These are phyloP conservation scores for Heliconius himera DNA, from an alignment of 1,140 invertebrate species.

Conservation along the genomic window DNA sequence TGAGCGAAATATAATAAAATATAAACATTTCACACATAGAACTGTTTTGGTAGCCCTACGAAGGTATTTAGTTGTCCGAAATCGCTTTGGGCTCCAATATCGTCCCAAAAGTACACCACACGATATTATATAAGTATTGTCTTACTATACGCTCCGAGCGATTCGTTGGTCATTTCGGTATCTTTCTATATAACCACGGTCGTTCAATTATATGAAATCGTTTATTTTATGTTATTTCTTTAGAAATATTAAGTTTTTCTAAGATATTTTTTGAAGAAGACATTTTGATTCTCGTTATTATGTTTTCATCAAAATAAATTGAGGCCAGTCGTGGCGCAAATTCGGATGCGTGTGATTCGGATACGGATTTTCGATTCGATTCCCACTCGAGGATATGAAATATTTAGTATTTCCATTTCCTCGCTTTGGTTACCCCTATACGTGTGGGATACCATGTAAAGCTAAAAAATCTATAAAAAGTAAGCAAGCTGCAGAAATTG, in stretches of 20 bases:
- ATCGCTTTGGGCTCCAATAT: slow-evolving; percentile 8
- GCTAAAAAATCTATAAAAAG: too few relatives aligned
- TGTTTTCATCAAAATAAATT: background rate
- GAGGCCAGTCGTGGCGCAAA: too few relatives aligned
- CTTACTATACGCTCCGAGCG: background rate
- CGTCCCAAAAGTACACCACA: slow-evolving; percentile 1
- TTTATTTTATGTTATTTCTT: background rate
- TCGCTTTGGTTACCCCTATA: too few relatives aligned
- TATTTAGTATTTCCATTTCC: too few relatives aligned
- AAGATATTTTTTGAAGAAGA: background rate
- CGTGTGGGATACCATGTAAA: too few relatives aligned
- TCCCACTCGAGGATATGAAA: too few relatives aligned
- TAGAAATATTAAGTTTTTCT: background rate
- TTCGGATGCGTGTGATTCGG: too few relatives aligned
- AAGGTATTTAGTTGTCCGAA: background rate
- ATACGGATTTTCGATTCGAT: too few relatives aligned
- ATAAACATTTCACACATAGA: background rate
- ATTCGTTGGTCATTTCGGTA: slow-evolving; percentile 1
- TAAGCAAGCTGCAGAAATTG: too few relatives aligned
- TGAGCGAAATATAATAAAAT: too few relatives aligned
- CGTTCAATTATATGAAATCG: slow-evolving; percentile 8
- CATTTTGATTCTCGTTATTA: background rate
- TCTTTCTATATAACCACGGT: background rate
- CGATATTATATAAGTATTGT: slow-evolving; percentile 1
- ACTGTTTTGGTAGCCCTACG: background rate